Evolutionary conservation across 2,113 vertebrate species (phyloP).

Genomic region (Elgaria multicarinata): DNA sequence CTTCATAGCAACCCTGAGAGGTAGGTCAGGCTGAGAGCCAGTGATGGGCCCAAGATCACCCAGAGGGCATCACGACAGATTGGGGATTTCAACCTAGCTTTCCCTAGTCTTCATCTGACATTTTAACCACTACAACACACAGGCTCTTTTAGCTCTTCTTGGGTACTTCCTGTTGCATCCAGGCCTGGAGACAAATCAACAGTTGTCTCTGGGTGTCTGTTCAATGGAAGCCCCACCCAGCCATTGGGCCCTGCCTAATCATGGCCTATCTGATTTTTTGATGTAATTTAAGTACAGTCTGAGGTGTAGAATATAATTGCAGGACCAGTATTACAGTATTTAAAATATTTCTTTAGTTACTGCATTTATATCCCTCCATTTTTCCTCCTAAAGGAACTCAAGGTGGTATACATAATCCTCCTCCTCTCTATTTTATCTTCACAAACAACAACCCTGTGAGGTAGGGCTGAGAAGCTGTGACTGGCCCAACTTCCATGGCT

Average conservation of each 20-base stretch:
- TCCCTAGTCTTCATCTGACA: not conserved
- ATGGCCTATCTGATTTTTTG: not conserved
- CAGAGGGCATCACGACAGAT: not conserved
- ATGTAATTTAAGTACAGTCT: too few relatives aligned
- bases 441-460: too few relatives aligned
- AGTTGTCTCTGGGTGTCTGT: not conserved
- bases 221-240: not conserved
- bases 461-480: too few relatives aligned
- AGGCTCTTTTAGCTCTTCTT: not conserved
- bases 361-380: too few relatives aligned
- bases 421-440: too few relatives aligned
- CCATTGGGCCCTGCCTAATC: too few relatives aligned
- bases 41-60: not conserved
- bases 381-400: too few relatives aligned
- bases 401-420: too few relatives aligned
- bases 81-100: not conserved
- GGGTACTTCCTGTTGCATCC: not conserved
- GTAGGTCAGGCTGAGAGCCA: too few relatives aligned
- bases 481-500: too few relatives aligned
- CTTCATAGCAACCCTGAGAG: too few relatives aligned
- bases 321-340: not conserved
- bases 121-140: not conserved
- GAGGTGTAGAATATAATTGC: not conserved
- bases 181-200: not conserved
- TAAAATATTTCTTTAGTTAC: too few relatives aligned